Evolutionary conservation across 2,797 vertebrate species (phyloP).

Genomic region (Anableps anableps): DNA sequence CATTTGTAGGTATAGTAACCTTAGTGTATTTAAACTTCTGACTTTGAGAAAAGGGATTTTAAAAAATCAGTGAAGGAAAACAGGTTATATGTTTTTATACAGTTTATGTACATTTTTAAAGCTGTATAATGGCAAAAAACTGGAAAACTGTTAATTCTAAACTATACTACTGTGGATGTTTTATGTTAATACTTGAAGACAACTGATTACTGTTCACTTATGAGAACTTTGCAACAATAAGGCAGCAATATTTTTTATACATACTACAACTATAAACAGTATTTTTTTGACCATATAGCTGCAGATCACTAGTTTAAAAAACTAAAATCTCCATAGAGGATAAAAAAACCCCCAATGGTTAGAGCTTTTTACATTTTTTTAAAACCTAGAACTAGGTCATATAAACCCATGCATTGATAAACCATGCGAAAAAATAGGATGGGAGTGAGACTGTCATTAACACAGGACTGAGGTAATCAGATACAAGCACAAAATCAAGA

Average conservation of each 20-base stretch:
- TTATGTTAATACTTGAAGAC: background rate
- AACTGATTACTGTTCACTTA: background rate
- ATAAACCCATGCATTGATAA: constrained; percentile 42
- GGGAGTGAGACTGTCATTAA: constrained; percentile 7
- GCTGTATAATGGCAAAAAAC: background rate
- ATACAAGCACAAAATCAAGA: constrained; percentile 74
- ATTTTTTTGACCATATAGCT: background rate
- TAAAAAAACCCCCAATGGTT: constrained; percentile 6
- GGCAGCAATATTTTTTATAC: background rate
- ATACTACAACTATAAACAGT: background rate
- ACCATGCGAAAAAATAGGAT: constrained; percentile 42
- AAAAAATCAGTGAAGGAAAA: background rate
- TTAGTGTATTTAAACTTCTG: background rate
- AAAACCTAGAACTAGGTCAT: constrained; percentile 10
- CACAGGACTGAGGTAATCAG: constrained; percentile 21
- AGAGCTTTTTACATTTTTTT: background rate
- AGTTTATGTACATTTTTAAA: background rate
- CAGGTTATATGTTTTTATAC: background rate
- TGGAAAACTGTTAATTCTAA: background rate
- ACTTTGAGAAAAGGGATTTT: background rate
- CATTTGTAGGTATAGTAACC: background rate
- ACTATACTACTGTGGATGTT: background rate
- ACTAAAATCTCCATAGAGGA: constrained; percentile 19
- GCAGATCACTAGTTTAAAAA: background rate
- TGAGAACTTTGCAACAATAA: background rate